Evolutionary conservation across 2,113 vertebrate genomes (phyloP).

Genomic region (Vanacampus margaritifer): DNA sequence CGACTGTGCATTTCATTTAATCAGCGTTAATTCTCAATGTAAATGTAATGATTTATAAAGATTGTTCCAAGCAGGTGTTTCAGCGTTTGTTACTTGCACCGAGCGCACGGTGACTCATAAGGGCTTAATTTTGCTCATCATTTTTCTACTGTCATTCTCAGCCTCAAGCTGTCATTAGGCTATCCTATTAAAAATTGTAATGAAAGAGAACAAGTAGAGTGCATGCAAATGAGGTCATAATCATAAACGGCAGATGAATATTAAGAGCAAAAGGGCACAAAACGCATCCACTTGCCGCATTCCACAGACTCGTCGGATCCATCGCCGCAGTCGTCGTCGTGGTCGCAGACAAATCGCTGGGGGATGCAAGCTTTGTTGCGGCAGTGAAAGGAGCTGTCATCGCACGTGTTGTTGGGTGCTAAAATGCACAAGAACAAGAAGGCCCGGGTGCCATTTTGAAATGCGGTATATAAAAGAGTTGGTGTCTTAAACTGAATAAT

Average conservation of each 20-base stretch:
- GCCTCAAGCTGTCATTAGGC: neutral
- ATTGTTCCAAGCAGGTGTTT: neutral
- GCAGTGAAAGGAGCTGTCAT: slow-evolving; percentile 91
- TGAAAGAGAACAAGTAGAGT: neutral
- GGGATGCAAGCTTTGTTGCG: slow-evolving; percentile 90
- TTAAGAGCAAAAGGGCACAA: slow-evolving; percentile 4
- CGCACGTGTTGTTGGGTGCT: slow-evolving; percentile 97
- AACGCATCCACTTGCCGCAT: slow-evolving; percentile 81
- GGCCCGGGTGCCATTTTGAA: neutral
- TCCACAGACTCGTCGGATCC: slow-evolving; percentile 90
- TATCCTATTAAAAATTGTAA: slow-evolving; percentile 8
- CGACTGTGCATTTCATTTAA: neutral
- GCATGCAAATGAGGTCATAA: neutral
- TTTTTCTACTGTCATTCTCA: neutral
- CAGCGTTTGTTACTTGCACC: neutral
- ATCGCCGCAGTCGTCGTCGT: slow-evolving; percentile 94
- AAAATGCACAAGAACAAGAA: slow-evolving; percentile 18
- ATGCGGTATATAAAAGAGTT: neutral
- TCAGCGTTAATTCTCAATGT: neutral
- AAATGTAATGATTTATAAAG: neutral
- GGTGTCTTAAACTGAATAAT: neutral
- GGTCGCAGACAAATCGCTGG: slow-evolving; percentile 90
- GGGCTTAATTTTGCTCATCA: neutral
- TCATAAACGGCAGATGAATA: neutral
- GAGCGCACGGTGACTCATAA: neutral